Base-by-base conservation (phyloP, 2,113 vertebrate species). In the Elanoides forficatus region DNA sequence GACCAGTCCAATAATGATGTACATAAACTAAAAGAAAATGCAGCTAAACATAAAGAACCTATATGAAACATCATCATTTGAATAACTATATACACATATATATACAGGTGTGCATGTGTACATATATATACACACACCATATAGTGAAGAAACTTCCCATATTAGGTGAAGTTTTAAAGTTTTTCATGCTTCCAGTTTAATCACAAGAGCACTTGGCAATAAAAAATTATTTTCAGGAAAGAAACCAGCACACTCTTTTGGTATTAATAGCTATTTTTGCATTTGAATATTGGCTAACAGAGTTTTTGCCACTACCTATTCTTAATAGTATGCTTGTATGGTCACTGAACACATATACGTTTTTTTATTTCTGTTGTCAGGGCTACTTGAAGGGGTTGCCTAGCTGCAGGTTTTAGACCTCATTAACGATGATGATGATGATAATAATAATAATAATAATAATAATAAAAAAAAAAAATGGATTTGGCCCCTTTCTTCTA, bases 331-430 rank as follows among this genome's bases (percentile, higher is more conserved):
- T 76, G 17, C 74, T 43, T 79, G 36, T 71, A 67, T 92, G n/a
- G 71, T 68, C 7, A 15, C 67, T 92, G 42, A 95, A 62, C 38
- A 68, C 66, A 93, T 45, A 78, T 86, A 40, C 30, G 26, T 4
- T 68, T 47, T 93, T 95, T 94, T 76, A 87, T 93, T 97, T 96
- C 74, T 98, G 74, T 96, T 97, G 66, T 97, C 90, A 97, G 90
- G 90, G 38, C 86, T 97, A 81, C 60, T 96, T 93, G 81, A 92
- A 92, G 40, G 62, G n/a, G 87, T 94, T 98, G 89, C 92, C 62
- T 96, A 91, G 93, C 81, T 97, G 96, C 93, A 96, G 71, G 36
- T 84, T 96, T 98, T 96, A 96, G 86, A 74, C 43, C 43, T 97
- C 81, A 84, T 96, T 86, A 80, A 94, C 94, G 10, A 80, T 43